These are phyloP conservation scores for Semnornis frantzii DNA, from an alignment of 2,113 vertebrate genomes.

Conservation along the genomic window DNA sequence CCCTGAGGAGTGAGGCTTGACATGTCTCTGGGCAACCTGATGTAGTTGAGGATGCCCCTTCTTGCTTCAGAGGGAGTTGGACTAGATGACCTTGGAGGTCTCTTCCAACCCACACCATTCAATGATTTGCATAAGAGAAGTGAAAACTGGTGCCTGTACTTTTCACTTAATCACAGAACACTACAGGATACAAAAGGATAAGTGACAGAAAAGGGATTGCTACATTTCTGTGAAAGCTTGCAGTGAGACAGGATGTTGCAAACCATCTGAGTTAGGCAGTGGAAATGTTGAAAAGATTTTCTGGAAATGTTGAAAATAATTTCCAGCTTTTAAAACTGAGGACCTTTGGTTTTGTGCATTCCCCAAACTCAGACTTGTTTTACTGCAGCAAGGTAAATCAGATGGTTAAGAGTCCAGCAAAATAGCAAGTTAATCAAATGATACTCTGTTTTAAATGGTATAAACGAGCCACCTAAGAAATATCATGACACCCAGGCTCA, in stretches of 20 bases:
- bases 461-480: neutral
- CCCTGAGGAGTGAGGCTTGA: too few relatives aligned
- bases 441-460: neutral
- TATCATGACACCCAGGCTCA: neutral
- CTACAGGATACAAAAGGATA: neutral
- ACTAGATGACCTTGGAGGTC: too few relatives aligned
- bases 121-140: neutral
- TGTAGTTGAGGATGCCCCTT: too few relatives aligned
- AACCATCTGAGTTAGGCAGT: neutral
- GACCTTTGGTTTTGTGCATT: neutral
- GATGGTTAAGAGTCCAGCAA: neutral
- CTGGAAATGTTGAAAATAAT: neutral
- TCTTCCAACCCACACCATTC: too few relatives aligned
- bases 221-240: neutral
- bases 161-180: neutral
- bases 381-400: neutral
- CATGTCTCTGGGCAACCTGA: too few relatives aligned
- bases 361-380: neutral
- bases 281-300: neutral
- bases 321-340: neutral
- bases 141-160: neutral
- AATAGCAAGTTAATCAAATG: neutral
- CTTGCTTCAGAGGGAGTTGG: too few relatives aligned
- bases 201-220: neutral
- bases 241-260: neutral